Base-by-base conservation (phyloP, 1,140 invertebrate species). In the Macrotrachela quadricornifera region DNA sequence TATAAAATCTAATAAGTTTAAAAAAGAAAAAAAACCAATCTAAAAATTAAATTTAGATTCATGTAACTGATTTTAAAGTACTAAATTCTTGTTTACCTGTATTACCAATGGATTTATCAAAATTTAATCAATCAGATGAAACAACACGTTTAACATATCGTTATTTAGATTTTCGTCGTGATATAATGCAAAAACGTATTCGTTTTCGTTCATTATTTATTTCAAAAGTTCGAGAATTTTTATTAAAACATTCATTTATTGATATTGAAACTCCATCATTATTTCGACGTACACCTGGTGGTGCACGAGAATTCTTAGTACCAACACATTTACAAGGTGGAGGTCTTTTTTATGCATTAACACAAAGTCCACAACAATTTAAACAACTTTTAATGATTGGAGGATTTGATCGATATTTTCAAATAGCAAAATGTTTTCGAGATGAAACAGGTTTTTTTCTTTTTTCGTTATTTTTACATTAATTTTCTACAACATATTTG, bases 351-450 rank as follows among this genome's bases (percentile, higher is more conserved):
- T 95, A 90, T 71, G 82, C 81, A 9, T 68, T 95, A 6, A 82
- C 85, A 0, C 90, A 95, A 72, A 90, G 85, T 69, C 90, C 90
- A n/a, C 90, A 96, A 64, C 71, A 91, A 67, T 90, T 95, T 58
- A 99, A 99, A 67, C 94, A 99, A 73, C 77, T 99, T 69, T 66
- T 97, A 14, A 97, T 99, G 90, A 77, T 86, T 43, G 91, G 88
- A 46, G 85, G 81, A 16, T 74, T 96, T 41, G 92, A 97, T 68
- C 75, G 78, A 51, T 81, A 80, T 65, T 77, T 76, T 61, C 77
- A 96, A 76, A 77, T 99, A 48, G 94, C 94, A n/a, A 75, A 82
- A 55, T 99, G 92, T 73, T 99, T 92, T 59, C 74, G 86, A 59
- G 90, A 97, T 73, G 92, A 97, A 74, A 77, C 76, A 3, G n/a